Percentiles rank a stretch among this genome's conserved stretches.
phyloP scores from a whole-genome alignment of 2,113 vertebrate genomes.

The Urocolius indicus region DNA sequence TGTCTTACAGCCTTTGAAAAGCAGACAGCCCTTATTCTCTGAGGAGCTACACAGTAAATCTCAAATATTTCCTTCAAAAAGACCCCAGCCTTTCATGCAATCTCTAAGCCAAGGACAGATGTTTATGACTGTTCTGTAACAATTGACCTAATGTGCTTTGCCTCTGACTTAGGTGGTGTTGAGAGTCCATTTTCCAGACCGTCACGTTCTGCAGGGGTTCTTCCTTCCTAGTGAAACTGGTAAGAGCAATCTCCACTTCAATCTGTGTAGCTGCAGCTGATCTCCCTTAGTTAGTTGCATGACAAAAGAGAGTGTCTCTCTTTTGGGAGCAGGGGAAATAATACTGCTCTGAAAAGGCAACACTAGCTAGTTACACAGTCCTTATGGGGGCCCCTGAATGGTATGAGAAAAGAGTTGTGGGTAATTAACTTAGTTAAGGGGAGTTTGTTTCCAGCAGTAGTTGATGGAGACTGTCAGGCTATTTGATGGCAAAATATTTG shows the following conservation, averaged over 20 bases:
- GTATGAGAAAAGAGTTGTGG: background rate
- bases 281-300: background rate
- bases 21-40: background rate
- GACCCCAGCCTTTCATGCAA: background rate
- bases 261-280: background rate
- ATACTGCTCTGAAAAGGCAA: background rate
- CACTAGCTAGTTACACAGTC: background rate
- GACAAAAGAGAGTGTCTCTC: background rate
- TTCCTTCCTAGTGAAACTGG: conserved; percentile 91
- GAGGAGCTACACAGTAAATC: background rate
- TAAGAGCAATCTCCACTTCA: conserved; percentile 22
- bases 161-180: conserved; percentile 85
- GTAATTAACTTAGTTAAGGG: background rate
- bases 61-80: background rate
- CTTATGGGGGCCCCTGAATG: background rate
- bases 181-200: conserved; percentile 93
- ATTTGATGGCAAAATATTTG: background rate
- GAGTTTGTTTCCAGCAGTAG: background rate
- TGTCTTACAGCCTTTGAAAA: background rate
- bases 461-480: background rate
- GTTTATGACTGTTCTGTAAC: too few species aligned
- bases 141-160: background rate
- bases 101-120: background rate
- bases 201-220: conserved; percentile 91
- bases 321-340: background rate